Conservation (phyloP, 2,113 vertebrate genomes). For the Sardina pilchardus region DNA sequence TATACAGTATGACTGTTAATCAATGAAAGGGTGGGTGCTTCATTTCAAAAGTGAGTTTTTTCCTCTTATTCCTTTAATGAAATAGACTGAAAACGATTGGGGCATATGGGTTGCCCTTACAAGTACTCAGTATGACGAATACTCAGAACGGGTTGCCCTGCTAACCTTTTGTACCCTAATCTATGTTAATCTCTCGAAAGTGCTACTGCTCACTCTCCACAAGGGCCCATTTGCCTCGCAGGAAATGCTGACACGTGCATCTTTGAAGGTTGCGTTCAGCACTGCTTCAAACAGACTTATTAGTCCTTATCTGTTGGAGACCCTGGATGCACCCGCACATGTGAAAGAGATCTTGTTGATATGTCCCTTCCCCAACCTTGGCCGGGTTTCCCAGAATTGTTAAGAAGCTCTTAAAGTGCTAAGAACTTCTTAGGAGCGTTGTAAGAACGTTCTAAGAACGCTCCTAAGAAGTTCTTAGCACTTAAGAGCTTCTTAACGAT, state of each 20-base stretch:
- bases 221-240: not conserved
- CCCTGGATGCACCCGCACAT: not conserved
- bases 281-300: not conserved
- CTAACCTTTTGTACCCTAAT: not conserved
- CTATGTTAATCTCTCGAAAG: conserved; percentile 4
- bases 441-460: too few relatives aligned
- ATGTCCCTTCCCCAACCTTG: not conserved
- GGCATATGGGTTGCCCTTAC: not conserved
- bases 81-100: not conserved
- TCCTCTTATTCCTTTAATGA: not conserved
- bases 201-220: not conserved
- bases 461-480: too few relatives aligned
- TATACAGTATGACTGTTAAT: not conserved
- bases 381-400: too few relatives aligned
- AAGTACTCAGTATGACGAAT: not conserved
- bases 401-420: too few relatives aligned
- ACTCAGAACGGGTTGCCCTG: not conserved
- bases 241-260: not conserved
- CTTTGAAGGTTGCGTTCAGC: not conserved
- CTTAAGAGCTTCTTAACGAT: too few relatives aligned
- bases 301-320: not conserved
- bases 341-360: not conserved
- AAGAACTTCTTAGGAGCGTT: too few relatives aligned
- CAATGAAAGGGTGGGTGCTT: not conserved
- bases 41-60: not conserved